phyloP scores from a whole-genome alignment of 1,140 invertebrate species.

The Pararge aegeria region DNA sequence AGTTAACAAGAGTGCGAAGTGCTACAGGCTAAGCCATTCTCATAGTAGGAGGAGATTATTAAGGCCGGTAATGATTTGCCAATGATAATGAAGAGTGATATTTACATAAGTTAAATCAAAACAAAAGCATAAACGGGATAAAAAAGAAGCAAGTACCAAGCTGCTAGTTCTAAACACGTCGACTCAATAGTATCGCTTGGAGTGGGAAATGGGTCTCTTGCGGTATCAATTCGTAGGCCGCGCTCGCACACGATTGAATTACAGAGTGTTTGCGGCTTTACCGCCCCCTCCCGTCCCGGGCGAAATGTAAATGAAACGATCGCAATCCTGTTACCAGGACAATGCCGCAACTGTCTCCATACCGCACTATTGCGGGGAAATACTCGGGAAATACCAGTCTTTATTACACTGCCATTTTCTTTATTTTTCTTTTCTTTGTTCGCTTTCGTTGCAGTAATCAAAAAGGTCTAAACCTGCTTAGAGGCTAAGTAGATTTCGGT shows the following conservation, averaged over 20 bases:
- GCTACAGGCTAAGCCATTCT: too few relatives aligned
- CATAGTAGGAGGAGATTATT: too few relatives aligned
- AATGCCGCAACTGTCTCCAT: constrained; percentile 8
- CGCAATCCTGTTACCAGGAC: constrained; percentile 24
- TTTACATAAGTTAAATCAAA: too few relatives aligned
- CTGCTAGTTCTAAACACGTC: too few relatives aligned
- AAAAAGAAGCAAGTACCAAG: too few relatives aligned
- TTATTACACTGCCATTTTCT: not conserved
- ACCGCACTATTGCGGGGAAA: too few relatives aligned
- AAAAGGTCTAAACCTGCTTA: not conserved
- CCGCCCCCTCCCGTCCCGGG: not conserved
- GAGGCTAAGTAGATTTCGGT: not conserved
- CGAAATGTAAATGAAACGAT: constrained; percentile 24
- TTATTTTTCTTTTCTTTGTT: not conserved
- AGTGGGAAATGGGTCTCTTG: not conserved
- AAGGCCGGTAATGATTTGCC: too few relatives aligned
- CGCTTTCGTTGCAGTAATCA: not conserved
- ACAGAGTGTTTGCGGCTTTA: constrained; percentile 20
- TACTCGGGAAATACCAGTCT: not conserved
- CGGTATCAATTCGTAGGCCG: constrained; percentile 23
- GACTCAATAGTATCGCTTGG: too few relatives aligned
- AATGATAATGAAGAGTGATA: too few relatives aligned
- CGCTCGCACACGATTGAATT: constrained; percentile 25
- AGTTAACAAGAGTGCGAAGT: too few relatives aligned
- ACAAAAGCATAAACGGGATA: too few relatives aligned